phyloP scores from a whole-genome alignment of 2,113 vertebrate species.

The Xiphorhynchus elegans region DNA sequence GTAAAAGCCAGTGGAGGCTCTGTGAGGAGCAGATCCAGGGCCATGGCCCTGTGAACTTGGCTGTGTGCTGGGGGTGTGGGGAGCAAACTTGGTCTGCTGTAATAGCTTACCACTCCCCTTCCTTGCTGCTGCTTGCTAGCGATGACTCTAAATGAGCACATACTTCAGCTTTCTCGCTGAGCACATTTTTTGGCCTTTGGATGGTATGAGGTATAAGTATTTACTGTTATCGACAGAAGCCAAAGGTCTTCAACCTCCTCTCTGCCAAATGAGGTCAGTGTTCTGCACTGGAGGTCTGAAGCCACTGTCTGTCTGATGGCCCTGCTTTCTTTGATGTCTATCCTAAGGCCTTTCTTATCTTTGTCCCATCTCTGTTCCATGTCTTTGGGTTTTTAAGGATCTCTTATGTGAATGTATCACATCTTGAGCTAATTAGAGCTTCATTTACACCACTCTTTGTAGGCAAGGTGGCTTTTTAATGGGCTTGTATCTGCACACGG shows the following conservation, averaged over 20 bases:
- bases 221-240: not conserved
- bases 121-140: not conserved
- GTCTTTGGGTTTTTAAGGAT: not conserved
- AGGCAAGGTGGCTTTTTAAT: not conserved
- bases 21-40: not conserved
- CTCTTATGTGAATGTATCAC: not conserved
- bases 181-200: not conserved
- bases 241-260: not conserved
- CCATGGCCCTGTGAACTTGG: not conserved
- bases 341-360: not conserved
- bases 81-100: not conserved
- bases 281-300: not conserved
- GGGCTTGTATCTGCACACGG: not conserved
- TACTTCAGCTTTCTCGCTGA: not conserved
- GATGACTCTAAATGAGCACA: not conserved
- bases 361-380: not conserved
- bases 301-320: not conserved
- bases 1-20: not conserved
- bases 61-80: accelerated
- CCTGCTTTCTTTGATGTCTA: not conserved
- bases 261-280: not conserved
- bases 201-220: not conserved
- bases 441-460: not conserved
- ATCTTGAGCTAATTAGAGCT: not conserved
- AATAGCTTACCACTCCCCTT: not conserved